A percentile compares a stretch with the other conserved stretches of the same genome.
phyloP scores from a whole-genome alignment of 2,888 invertebrate species.

The Myathropa florea region DNA sequence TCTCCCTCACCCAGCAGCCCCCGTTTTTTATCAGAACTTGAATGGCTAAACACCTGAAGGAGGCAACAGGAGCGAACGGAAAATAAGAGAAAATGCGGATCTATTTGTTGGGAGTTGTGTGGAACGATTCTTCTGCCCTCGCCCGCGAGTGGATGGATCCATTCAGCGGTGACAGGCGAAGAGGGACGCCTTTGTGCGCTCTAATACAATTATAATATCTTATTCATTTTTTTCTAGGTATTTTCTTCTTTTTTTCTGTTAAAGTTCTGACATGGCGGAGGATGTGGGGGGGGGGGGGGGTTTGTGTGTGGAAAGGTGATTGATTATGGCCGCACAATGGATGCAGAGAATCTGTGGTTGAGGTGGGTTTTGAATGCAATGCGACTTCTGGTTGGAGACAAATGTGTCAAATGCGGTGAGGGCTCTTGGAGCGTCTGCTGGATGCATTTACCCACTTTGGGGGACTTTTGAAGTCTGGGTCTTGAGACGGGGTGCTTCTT shows the following conservation, averaged over 20 bases:
- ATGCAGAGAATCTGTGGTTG: too few relatives aligned
- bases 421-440: too few relatives aligned
- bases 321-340: neutral
- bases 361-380: neutral
- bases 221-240: neutral
- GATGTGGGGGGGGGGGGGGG: neutral
- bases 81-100: neutral
- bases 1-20: neutral
- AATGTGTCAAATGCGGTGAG: too few relatives aligned
- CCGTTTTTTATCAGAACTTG: neutral
- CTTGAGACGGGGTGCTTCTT: neutral
- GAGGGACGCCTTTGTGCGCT: neutral
- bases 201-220: neutral
- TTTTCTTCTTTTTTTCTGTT: neutral
- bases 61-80: neutral
- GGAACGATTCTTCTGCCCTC: neutral
- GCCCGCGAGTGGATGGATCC: neutral
- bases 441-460: too few relatives aligned
- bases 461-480: too few relatives aligned
- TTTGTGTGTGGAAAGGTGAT: neutral
- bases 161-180: neutral
- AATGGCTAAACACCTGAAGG: conserved; percentile 19
- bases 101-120: conserved; percentile 11
- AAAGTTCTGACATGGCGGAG: neutral
- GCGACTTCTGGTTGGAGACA: too few relatives aligned